phyloP scores from a whole-genome alignment of 1,140 invertebrate species.

The Copidosoma floridanum region DNA sequence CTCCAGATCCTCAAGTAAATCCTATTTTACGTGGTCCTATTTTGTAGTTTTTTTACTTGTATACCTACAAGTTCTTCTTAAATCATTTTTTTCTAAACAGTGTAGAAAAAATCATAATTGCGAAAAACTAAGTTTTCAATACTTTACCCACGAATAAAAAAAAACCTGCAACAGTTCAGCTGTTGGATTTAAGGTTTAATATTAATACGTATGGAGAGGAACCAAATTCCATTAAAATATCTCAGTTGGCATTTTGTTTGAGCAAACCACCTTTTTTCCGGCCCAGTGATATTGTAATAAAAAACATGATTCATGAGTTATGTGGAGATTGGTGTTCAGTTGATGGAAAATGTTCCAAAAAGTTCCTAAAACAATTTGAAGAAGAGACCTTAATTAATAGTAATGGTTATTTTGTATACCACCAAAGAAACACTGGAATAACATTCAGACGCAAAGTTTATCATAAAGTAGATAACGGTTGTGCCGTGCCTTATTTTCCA shows the following conservation, averaged over 20 bases:
- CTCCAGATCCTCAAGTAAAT: slow-evolving; percentile 51
- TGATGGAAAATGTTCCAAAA: slow-evolving; percentile 45
- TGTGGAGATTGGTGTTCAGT: slow-evolving; percentile 23
- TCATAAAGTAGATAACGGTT: slow-evolving; percentile 1
- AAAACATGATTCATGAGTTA: slow-evolving; percentile 47
- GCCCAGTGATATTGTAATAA: slow-evolving; percentile 33
- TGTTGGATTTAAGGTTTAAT: background rate
- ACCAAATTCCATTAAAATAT: no score
- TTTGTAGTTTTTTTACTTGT: background rate
- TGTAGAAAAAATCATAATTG: background rate
- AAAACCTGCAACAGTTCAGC: no score
- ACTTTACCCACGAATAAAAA: background rate
- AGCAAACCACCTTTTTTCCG: no score
- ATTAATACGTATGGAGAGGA: no score
- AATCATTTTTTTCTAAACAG: background rate
- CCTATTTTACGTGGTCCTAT: background rate
- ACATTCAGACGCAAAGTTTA: slow-evolving; percentile 5
- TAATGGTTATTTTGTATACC: slow-evolving; percentile 36
- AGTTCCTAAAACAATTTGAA: slow-evolving; percentile 41
- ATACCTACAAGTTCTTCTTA: background rate
- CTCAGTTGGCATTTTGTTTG: no score
- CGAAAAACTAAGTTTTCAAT: background rate
- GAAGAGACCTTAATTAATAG: slow-evolving; percentile 36
- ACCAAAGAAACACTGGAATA: slow-evolving; percentile 16
- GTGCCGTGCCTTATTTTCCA: slow-evolving; percentile 9